Evolutionary conservation across 1,140 invertebrate genomes (phyloP).

Genomic region (Pogonognathellus flavescens): DNA sequence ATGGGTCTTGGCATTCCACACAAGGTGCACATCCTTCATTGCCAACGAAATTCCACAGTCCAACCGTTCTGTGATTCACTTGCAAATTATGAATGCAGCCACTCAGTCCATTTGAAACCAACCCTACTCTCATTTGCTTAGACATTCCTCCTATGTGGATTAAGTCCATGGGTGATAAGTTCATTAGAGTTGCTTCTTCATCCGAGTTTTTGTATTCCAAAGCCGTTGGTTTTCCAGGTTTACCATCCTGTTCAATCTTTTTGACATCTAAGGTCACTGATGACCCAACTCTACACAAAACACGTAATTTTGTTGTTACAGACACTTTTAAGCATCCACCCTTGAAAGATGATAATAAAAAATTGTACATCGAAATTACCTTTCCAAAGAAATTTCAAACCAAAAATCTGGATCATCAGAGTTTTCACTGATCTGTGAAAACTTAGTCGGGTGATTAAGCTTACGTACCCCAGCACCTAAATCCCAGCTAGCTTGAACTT

Average conservation of each 20-base stretch:
- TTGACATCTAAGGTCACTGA: constrained; percentile 61
- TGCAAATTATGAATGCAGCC: constrained; percentile 85
- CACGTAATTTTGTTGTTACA: constrained; percentile 66
- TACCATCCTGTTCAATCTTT: constrained; percentile 66
- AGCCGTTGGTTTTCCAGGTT: constrained; percentile 63
- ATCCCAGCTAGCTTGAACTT: constrained; percentile 83
- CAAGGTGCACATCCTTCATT: constrained; percentile 81
- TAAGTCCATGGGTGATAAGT: constrained; percentile 72
- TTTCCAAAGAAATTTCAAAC: constrained; percentile 81
- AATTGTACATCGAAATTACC: constrained; percentile 69
- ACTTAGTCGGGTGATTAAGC: constrained; percentile 76
- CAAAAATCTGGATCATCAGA: constrained; percentile 78
- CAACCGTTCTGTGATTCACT: constrained; percentile 83
- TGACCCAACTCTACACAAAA: constrained; percentile 74
- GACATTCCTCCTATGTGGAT: constrained; percentile 66
- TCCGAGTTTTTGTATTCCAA: constrained; percentile 66
- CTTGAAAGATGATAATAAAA: constrained; percentile 51
- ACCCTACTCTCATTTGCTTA: constrained; percentile 60
- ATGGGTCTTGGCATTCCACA: constrained; percentile 74
- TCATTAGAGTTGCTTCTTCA: constrained; percentile 66
- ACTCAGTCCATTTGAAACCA: constrained; percentile 70
- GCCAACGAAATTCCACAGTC: constrained; percentile 89
- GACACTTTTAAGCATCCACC: constrained; percentile 60
- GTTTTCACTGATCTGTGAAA: constrained; percentile 73
- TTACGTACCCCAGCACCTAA: constrained; percentile 78